phyloP scores from a whole-genome alignment of 2,888 invertebrate species.

The Ectemnius cavifrons region DNA sequence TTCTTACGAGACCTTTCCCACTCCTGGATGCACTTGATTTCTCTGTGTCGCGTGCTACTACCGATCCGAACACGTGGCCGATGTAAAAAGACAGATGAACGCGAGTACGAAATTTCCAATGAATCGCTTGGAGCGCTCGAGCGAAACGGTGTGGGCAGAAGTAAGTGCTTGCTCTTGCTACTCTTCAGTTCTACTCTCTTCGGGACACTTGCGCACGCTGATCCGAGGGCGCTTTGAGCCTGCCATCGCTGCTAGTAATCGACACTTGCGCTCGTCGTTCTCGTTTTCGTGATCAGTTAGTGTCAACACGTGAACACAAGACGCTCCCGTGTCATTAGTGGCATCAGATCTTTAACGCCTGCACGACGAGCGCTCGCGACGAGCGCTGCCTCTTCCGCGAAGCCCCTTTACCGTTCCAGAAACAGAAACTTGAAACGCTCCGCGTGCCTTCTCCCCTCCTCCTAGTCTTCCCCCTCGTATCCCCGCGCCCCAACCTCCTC shows the following conservation, averaged over 20 bases:
- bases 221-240: too few species aligned
- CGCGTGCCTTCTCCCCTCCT: slow-evolving; percentile 33
- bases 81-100: too few species aligned
- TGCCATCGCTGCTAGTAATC: slow-evolving; percentile 39
- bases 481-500: background rate
- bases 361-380: slow-evolving; percentile 56
- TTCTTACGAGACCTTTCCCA: too few species aligned
- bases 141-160: too few species aligned
- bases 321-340: slow-evolving; percentile 67
- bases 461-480: background rate
- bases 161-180: too few species aligned
- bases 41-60: too few species aligned
- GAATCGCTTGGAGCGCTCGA: too few species aligned
- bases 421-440: slow-evolving; percentile 49
- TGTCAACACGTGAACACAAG: slow-evolving; percentile 68
- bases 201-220: too few species aligned
- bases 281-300: slow-evolving; percentile 61
- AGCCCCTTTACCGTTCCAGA: slow-evolving; percentile 54
- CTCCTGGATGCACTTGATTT: too few species aligned
- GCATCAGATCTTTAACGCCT: slow-evolving; percentile 69
- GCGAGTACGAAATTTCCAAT: slow-evolving; percentile 15
- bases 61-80: too few species aligned
- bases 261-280: slow-evolving; percentile 48
- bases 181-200: too few species aligned
- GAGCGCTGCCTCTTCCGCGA: slow-evolving; percentile 56